Base-by-base conservation (phyloP, 53 echinoderm and acorn worm genomes). In the Echinarachnius parma region DNA sequence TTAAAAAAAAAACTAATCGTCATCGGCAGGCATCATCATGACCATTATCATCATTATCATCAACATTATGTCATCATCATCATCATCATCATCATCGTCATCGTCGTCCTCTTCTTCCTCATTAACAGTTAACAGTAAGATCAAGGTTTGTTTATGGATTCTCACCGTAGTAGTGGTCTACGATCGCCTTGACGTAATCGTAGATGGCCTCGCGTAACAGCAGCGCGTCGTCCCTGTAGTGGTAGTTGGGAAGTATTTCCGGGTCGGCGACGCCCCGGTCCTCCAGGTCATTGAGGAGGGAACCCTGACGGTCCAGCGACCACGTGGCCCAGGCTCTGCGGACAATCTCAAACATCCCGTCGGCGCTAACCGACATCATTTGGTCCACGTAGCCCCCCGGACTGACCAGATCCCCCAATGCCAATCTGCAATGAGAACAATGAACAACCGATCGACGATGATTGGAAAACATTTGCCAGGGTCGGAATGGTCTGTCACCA, bases 301-400 rank as follows among this genome's bases (percentile, higher is more conserved):
- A 86, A 5, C 89, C 93, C 24, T 86, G 66, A 21, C 72, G 77
- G 71, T 93, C 81, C 2, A 93, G 81, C 1, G 86, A 70, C 93
- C 93, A 93, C 0, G 23, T 45, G 1, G 68, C 15, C 55, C 67
- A 54, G 0, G 79, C 36, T 30, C 89, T 66, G 5, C 48, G 53
- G 59, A 89, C 68, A 34, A 93, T 86, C 21, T 82, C 89, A 30
- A 89, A 89, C 93, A 93, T 80, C 3, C 93, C 93, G 11, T 65
- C 52, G 13, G 83, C 76, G 16, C 93, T 89, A 15, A 93, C 80
- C 8, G 46, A 45, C 89, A 93, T 86, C 50, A 80, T 77, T 26
- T 68, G 53, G 54, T 93, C 93, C 4, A 93, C 86, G 89, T 89
- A 93, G 0, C 93, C 93, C 4, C 81, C 93, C 34, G 79, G 59